Evolutionary conservation across 2,888 invertebrate species (phyloP).

Genomic region (Volucella bombylans): DNA sequence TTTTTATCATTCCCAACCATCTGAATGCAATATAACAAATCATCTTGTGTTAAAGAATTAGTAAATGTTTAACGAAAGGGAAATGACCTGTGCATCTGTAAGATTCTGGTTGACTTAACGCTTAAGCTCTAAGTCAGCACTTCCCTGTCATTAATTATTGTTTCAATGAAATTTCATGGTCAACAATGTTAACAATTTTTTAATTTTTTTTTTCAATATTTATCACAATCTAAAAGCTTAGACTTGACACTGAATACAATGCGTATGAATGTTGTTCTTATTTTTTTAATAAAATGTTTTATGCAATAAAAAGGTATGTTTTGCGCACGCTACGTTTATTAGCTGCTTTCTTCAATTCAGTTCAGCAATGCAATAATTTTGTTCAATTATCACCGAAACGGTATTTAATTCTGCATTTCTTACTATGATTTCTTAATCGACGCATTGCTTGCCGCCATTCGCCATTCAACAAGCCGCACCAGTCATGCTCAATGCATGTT

Average conservation of each 20-base stretch:
- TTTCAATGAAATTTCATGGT: no score
- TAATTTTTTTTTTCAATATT: no score
- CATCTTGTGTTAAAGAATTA: no score
- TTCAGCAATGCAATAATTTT: constrained; percentile 66
- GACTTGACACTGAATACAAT: background rate
- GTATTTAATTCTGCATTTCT: constrained; percentile 56
- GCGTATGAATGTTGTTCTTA: background rate
- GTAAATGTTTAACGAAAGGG: no score
- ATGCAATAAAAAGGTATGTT: constrained; percentile 23
- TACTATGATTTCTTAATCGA: constrained; percentile 62
- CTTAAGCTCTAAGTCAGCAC: no score
- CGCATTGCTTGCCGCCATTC: constrained; percentile 29
- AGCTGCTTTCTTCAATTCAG: constrained; percentile 38
- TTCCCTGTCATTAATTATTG: no score
- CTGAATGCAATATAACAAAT: no score
- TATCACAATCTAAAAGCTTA: no score
- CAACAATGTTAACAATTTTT: no score
- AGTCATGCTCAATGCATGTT: constrained; percentile 42
- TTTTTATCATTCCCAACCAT: no score
- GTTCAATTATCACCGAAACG: constrained; percentile 70
- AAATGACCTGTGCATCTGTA: no score
- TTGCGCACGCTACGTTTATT: constrained; percentile 62
- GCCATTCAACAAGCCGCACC: background rate
- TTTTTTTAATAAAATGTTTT: background rate
- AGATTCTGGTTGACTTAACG: no score